Evolutionary conservation across 2,797 vertebrate species (phyloP).

Genomic region (Pygocentrus nattereri): DNA sequence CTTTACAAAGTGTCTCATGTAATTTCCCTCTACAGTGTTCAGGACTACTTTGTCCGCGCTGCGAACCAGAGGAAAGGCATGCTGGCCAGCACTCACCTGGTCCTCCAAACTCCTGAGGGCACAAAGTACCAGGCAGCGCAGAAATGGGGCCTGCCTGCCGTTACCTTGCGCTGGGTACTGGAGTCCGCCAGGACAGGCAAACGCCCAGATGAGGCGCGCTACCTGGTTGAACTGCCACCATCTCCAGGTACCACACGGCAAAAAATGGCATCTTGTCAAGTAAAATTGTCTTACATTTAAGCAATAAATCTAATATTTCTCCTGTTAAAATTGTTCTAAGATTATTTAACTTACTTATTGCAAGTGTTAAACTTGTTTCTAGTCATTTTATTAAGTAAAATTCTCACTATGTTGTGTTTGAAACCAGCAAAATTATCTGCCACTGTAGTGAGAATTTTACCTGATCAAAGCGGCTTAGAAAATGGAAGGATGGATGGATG

Average conservation of each 20-base stretch:
- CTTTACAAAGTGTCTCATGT: neutral
- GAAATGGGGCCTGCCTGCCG: slow-evolving; percentile 93
- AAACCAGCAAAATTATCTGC: too few species aligned
- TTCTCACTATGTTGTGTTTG: too few species aligned
- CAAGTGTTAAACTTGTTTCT: too few species aligned
- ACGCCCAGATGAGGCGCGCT: slow-evolving; percentile 84
- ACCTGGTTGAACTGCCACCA: slow-evolving; percentile 81
- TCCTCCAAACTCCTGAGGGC: slow-evolving; percentile 87
- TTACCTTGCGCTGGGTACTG: slow-evolving; percentile 90
- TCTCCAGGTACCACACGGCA: slow-evolving; percentile 89
- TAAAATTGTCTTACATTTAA: too few species aligned
- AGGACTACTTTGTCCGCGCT: slow-evolving; percentile 95
- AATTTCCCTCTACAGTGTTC: slow-evolving; percentile 80
- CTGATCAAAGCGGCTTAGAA: too few species aligned
- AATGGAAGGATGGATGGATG: too few species aligned
- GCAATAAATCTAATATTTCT: too few species aligned
- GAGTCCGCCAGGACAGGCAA: slow-evolving; percentile 85
- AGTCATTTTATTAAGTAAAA: too few species aligned
- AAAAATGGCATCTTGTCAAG: too few species aligned
- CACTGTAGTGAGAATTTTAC: too few species aligned
- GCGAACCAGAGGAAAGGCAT: slow-evolving; percentile 90
- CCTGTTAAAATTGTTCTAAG: too few species aligned
- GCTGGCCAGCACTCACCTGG: slow-evolving; percentile 93
- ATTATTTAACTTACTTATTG: too few species aligned
- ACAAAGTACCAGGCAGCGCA: slow-evolving; percentile 96